Conservation (phyloP, 2,888 invertebrate species). For the Amblyteles armatorius region DNA sequence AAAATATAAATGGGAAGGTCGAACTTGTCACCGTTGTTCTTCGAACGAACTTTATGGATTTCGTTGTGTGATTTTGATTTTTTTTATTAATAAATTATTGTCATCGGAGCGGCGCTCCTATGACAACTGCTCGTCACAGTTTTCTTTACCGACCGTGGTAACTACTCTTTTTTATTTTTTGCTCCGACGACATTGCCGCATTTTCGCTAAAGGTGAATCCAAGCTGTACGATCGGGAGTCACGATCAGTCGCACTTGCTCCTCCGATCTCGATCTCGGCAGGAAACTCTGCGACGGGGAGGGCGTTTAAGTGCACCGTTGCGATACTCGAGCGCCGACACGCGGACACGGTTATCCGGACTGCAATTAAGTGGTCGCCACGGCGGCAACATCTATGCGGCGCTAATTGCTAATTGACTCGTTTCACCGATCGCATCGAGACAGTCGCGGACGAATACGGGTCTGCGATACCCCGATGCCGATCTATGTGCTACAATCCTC, state of each 20-base stretch:
- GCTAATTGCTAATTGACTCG: slow-evolving; percentile 4
- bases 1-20: background rate
- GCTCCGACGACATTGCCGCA: no score
- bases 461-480: background rate
- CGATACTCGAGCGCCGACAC: background rate
- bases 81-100: no score
- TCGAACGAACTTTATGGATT: background rate
- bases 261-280: background rate
- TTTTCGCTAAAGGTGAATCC: background rate
- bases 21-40: background rate
- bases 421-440: background rate
- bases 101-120: no score
- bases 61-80: background rate
- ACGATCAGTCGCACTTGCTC: background rate
- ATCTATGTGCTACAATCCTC: background rate
- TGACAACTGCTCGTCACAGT: no score
- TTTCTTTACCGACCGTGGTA: no score
- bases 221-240: background rate
- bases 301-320: background rate
- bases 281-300: background rate
- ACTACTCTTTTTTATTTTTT: no score
- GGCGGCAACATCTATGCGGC: background rate
- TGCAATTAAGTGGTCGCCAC: background rate
- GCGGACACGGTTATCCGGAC: background rate
- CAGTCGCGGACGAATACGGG: background rate